A percentile compares a stretch with the other conserved stretches of the same genome.
Evolutionary conservation across 2,888 invertebrate species (phyloP).

Genomic region (Miltochrista miniata): DNA sequence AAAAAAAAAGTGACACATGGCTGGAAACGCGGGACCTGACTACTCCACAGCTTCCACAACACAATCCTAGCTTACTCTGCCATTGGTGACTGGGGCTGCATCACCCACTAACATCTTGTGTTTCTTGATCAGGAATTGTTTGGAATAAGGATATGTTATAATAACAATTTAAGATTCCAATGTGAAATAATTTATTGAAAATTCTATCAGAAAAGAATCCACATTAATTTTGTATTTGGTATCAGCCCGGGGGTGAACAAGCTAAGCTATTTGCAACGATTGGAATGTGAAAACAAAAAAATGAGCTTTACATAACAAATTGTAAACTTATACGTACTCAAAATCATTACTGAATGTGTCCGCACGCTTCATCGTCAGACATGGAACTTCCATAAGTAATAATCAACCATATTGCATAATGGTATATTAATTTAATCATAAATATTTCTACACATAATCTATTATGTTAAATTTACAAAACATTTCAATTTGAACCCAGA

Average conservation of each 20-base stretch:
- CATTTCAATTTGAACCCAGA: slow-evolving; percentile 52
- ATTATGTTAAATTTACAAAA: slow-evolving; percentile 55
- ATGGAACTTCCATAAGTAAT: slow-evolving; percentile 51
- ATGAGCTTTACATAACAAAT: slow-evolving; percentile 42
- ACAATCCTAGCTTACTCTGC: too few relatives aligned
- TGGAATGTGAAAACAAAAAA: slow-evolving; percentile 68
- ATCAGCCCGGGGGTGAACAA: slow-evolving; percentile 68
- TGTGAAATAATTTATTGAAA: slow-evolving; percentile 68
- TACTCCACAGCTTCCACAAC: too few relatives aligned
- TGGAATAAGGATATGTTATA: slow-evolving; percentile 15
- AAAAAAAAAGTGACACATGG: too few relatives aligned
- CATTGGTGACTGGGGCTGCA: too few relatives aligned
- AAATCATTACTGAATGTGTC: slow-evolving; percentile 41
- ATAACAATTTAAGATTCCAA: slow-evolving; percentile 35
- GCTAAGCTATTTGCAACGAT: slow-evolving; percentile 49
- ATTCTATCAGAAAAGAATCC: slow-evolving; percentile 69
- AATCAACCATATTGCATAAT: slow-evolving; percentile 61
- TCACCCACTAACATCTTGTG: too few relatives aligned
- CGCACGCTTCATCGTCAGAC: slow-evolving; percentile 41
- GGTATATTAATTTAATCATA: slow-evolving; percentile 69
- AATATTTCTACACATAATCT: slow-evolving; percentile 65
- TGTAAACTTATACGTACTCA: slow-evolving; percentile 50
- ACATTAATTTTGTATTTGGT: slow-evolving; percentile 73
- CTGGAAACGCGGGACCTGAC: too few relatives aligned
- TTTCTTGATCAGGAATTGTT: slow-evolving; percentile 22